Evolutionary conservation across 2,113 vertebrate genomes (phyloP).

Genomic region (Meleagris gallopavo): DNA sequence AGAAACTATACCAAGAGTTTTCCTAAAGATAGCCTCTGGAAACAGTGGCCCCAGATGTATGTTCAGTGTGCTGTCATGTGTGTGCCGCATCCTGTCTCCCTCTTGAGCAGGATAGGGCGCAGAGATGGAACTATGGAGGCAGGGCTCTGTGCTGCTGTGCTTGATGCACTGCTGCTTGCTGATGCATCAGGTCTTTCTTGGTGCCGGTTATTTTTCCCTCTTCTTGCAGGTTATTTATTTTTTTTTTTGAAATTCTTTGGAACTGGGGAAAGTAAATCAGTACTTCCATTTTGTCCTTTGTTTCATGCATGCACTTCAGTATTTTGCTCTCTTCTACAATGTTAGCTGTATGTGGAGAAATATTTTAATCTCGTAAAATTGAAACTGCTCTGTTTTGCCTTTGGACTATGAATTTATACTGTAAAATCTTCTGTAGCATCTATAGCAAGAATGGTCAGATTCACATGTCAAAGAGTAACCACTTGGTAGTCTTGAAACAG

Average conservation of each 20-base stretch:
- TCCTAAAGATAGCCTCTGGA: not conserved
- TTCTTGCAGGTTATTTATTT: not conserved
- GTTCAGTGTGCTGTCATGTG: not conserved
- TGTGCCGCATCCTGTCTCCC: not conserved
- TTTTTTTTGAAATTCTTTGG: not conserved
- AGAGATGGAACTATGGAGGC: not conserved
- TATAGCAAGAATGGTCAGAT: not conserved
- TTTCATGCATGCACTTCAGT: not conserved
- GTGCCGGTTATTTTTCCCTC: not conserved
- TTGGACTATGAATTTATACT: not conserved
- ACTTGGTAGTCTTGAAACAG: not conserved
- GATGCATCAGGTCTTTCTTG: not conserved
- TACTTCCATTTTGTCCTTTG: not conserved
- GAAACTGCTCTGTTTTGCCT: not conserved
- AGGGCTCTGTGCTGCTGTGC: not conserved
- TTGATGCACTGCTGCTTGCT: fast-evolving
- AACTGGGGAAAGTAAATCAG: not conserved
- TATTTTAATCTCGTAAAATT: not conserved
- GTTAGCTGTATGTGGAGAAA: not conserved
- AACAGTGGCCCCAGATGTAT: fast-evolving
- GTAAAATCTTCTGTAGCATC: not conserved
- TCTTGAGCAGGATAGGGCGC: not conserved
- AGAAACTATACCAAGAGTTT: not conserved
- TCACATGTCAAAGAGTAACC: not conserved
- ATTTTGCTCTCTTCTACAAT: not conserved